A percentile compares a stretch with the other conserved stretches of the same genome.
These are phyloP conservation scores for Anser brachyrhynchus DNA, from an alignment of 2,113 vertebrate species.

Conservation along the genomic window DNA sequence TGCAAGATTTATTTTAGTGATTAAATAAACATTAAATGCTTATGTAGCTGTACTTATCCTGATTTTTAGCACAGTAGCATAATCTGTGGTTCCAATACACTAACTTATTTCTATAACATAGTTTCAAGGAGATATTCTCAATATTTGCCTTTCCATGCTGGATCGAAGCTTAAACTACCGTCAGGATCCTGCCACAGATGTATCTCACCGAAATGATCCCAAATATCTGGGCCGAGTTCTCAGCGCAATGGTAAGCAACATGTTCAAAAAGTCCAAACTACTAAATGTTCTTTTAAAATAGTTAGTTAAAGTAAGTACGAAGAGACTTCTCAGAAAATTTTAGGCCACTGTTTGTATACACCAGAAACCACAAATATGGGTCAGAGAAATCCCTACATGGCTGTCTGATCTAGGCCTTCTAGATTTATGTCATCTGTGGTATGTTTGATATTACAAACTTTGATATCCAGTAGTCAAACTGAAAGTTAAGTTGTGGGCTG, in stretches of 20 bases:
- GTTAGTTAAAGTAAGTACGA: not conserved
- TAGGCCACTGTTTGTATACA: not conserved
- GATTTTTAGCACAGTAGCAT: not conserved
- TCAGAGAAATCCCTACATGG: not conserved
- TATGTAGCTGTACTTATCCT: not conserved
- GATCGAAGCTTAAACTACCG: conserved; percentile 75
- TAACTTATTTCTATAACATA: conserved; percentile 16
- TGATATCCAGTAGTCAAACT: not conserved
- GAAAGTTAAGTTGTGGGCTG: not conserved
- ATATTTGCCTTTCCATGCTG: conserved; percentile 73
- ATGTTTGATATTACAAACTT: not conserved
- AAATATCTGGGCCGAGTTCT: conserved; percentile 78
- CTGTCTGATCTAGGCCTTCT: not conserved
- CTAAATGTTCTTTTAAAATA: not conserved
- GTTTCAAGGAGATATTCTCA: conserved; percentile 79
- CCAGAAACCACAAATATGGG: not conserved
- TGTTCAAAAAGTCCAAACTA: not conserved
- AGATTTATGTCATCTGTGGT: not conserved
- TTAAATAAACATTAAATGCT: not conserved
- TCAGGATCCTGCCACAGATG: conserved; percentile 71
- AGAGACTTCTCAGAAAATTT: not conserved
- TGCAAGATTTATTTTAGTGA: not conserved
- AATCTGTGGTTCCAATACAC: not conserved
- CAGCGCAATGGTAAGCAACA: conserved; percentile 79
- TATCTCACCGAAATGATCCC: conserved; percentile 74